These are phyloP conservation scores for Drosophila dives DNA, from an alignment of 2,888 invertebrate species.

Conservation along the genomic window DNA sequence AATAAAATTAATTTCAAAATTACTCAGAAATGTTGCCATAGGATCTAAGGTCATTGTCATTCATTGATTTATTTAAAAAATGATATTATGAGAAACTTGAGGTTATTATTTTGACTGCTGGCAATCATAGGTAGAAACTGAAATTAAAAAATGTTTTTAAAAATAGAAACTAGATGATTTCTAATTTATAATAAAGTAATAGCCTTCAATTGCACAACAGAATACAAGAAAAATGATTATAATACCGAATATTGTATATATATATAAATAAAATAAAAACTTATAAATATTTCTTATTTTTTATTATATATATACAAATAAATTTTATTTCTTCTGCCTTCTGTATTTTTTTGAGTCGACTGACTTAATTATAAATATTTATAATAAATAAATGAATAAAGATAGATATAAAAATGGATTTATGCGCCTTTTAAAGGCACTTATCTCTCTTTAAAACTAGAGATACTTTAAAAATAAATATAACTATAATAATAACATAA, in stretches of 20 bases:
- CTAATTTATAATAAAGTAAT: neutral
- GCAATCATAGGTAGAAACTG: neutral
- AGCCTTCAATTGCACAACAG: neutral
- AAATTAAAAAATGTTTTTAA: neutral
- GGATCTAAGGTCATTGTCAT: neutral
- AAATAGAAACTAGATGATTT: neutral
- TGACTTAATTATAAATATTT: too few relatives aligned
- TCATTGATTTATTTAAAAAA: neutral
- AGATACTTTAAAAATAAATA: neutral
- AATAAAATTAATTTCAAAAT: neutral
- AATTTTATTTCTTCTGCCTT: too few relatives aligned
- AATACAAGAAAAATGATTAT: neutral
- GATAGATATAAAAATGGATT: neutral
- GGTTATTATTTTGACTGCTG: neutral
- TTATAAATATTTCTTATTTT: too few relatives aligned
- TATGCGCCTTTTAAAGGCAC: neutral
- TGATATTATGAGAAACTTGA: neutral
- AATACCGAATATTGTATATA: too few relatives aligned
- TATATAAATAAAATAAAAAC: too few relatives aligned
- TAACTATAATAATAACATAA: neutral
- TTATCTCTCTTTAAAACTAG: neutral
- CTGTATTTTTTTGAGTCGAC: too few relatives aligned
- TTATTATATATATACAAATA: too few relatives aligned
- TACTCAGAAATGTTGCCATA: neutral
- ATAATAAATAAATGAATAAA: neutral